Evolutionary conservation across 1,140 invertebrate species (phyloP).

Genomic region (Dolichoris vasculosae): DNA sequence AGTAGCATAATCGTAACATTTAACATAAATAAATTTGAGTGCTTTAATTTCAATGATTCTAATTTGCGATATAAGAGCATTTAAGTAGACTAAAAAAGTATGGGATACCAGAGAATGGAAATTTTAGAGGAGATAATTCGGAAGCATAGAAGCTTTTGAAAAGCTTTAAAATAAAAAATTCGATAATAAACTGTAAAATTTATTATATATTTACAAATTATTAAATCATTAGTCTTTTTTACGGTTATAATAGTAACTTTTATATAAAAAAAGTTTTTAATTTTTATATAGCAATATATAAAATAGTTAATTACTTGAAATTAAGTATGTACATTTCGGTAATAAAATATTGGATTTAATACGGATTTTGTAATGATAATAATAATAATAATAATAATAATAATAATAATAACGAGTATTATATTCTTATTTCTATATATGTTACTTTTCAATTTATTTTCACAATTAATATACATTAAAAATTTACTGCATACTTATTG

Average conservation of each 20-base stretch:
- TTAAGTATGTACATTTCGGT: neutral
- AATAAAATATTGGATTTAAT: neutral
- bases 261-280: neutral
- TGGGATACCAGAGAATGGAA: neutral
- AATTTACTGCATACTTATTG: too few relatives aligned
- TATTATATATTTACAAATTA: neutral
- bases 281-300: neutral
- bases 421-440: too few relatives aligned
- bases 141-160: neutral
- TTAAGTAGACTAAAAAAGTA: neutral
- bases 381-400: too few relatives aligned
- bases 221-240: neutral
- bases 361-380: neutral
- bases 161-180: neutral
- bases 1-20: neutral
- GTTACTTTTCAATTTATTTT: too few relatives aligned
- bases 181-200: neutral
- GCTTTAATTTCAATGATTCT: neutral
- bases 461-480: too few relatives aligned
- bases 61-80: neutral
- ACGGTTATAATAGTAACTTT: neutral
- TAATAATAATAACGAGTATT: too few relatives aligned
- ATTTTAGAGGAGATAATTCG: neutral
- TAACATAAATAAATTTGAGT: neutral
- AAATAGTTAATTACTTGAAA: neutral